phyloP scores from a whole-genome alignment of 2,888 invertebrate genomes.

The Apantesis nais region DNA sequence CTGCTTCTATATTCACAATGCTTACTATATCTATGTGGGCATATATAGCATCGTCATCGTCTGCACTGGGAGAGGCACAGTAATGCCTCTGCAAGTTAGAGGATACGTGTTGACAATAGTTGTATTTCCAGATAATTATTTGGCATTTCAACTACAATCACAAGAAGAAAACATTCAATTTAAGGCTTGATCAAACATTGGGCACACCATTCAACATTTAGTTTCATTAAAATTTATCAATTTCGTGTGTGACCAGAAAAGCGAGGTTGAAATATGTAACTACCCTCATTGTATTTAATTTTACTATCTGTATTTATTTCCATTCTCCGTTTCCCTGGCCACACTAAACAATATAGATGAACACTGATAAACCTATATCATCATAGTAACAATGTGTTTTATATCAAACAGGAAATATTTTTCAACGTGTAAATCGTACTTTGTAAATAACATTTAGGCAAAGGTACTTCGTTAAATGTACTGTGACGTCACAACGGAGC shows the following conservation, averaged over 20 bases:
- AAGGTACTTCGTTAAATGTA: slow-evolving; percentile 28
- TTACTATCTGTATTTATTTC: neutral
- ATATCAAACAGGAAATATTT: slow-evolving; percentile 37
- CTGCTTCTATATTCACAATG: neutral
- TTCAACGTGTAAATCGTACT: slow-evolving; percentile 37
- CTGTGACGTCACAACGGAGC: slow-evolving; percentile 3
- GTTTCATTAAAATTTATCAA: slow-evolving; percentile 16
- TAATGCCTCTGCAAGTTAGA: neutral
- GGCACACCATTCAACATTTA: slow-evolving; percentile 25
- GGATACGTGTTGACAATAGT: neutral
- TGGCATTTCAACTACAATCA: neutral
- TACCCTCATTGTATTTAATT: neutral
- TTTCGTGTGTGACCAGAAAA: slow-evolving; percentile 23
- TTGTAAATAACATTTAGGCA: slow-evolving; percentile 41
- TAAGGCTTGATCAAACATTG: slow-evolving; percentile 46
- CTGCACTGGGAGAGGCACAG: neutral
- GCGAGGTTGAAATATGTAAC: neutral
- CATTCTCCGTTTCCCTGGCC: slow-evolving; percentile 24
- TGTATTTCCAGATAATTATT: neutral
- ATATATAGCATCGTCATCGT: neutral
- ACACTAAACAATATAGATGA: slow-evolving; percentile 30
- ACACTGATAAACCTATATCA: slow-evolving; percentile 33
- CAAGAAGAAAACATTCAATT: slow-evolving; percentile 14
- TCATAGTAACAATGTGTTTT: slow-evolving; percentile 36
- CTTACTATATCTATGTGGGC: neutral